Evolutionary conservation across 2,888 invertebrate species (phyloP).

Genomic region (Drosophila neonasuta): DNA sequence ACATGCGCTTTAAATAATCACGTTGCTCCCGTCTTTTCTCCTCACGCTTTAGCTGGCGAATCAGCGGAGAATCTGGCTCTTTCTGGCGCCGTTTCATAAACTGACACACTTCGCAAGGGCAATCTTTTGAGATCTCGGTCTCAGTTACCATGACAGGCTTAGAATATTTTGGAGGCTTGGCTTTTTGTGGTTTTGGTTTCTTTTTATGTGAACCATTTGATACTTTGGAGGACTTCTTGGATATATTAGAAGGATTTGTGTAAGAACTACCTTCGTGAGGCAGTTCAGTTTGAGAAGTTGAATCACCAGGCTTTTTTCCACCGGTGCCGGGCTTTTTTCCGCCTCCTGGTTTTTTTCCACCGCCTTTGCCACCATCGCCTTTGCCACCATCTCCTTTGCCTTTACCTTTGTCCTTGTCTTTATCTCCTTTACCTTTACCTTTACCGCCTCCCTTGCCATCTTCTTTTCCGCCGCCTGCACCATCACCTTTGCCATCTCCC

Average conservation of each 20-base stretch:
- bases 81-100: constrained; percentile 3
- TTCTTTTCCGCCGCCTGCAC: background rate
- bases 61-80: constrained; percentile 39
- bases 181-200: background rate
- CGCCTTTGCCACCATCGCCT: background rate
- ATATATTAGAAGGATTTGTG: background rate
- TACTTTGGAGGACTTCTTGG: background rate
- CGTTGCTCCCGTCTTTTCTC: constrained; percentile 26
- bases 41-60: constrained; percentile 35
- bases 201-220: background rate
- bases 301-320: background rate
- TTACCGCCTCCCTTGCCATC: background rate
- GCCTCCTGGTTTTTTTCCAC: background rate
- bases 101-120: constrained; percentile 19
- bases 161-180: background rate
- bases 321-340: background rate
- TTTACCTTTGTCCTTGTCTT: background rate
- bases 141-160: background rate
- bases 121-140: background rate
- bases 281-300: background rate
- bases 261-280: background rate
- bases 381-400: background rate
- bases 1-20: constrained; percentile 17
- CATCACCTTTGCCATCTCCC: background rate
- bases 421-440: background rate